Conservation (phyloP, 2,797 vertebrate genomes). For the Diplodus puntazzo region DNA sequence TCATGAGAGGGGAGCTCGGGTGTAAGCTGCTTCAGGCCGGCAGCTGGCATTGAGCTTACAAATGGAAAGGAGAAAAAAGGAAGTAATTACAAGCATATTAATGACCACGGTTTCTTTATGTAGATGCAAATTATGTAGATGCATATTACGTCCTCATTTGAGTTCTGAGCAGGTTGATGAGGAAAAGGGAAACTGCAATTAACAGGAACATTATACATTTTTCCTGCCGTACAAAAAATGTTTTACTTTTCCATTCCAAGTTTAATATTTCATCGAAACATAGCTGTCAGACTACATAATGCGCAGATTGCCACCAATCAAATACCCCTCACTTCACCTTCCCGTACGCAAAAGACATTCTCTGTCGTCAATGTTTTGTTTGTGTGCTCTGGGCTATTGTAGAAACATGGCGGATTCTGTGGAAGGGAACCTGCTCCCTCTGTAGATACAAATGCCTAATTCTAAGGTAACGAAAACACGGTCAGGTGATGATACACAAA, state of each 20-base stretch:
- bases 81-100: slow-evolving; percentile 41
- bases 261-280: neutral
- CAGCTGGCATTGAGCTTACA: slow-evolving; percentile 33
- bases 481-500: too few species aligned
- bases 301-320: too few species aligned
- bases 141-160: slow-evolving; percentile 24
- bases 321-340: too few species aligned
- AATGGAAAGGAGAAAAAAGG: slow-evolving; percentile 35
- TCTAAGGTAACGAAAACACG: too few species aligned
- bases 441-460: too few species aligned
- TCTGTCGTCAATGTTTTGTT: too few species aligned
- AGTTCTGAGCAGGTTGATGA: slow-evolving; percentile 9
- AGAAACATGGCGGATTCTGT: too few species aligned
- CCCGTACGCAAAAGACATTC: too few species aligned
- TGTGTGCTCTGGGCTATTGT: too few species aligned
- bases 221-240: too few species aligned
- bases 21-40: slow-evolving; percentile 34
- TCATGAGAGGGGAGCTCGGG: slow-evolving; percentile 37
- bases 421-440: too few species aligned
- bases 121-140: slow-evolving; percentile 28
- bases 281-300: slow-evolving; percentile 1
- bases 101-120: slow-evolving; percentile 33
- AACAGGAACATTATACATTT: neutral
- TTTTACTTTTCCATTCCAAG: neutral
- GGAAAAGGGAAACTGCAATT: neutral